Evolutionary conservation across 2,888 invertebrate species (phyloP).

Genomic region (Tipula confusa): DNA sequence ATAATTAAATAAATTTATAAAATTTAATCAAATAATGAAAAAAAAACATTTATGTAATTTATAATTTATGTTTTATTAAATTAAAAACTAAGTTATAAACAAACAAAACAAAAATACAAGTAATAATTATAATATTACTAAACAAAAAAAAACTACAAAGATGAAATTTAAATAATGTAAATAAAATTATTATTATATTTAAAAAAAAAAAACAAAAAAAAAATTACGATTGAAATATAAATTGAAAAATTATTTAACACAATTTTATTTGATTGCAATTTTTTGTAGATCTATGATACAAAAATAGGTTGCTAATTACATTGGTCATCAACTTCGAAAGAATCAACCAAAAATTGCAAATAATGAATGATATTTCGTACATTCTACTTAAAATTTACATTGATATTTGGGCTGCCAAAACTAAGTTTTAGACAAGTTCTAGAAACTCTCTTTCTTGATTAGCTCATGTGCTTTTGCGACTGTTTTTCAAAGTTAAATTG

Average conservation of each 20-base stretch:
- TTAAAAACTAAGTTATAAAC: not conserved
- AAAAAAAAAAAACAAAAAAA: not conserved
- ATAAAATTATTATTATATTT: slow-evolving; percentile 6
- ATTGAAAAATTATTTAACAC: slow-evolving; percentile 1
- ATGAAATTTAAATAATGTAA: slow-evolving; percentile 25
- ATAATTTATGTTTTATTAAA: slow-evolving; percentile 3
- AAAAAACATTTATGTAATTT: slow-evolving; percentile 21
- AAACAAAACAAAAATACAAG: not conserved
- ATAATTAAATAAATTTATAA: slow-evolving; percentile 20
- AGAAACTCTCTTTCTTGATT: too few species aligned
- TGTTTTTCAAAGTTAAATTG: too few species aligned
- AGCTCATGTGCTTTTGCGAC: too few species aligned
- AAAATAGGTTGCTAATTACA: too few species aligned
- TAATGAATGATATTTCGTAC: too few species aligned
- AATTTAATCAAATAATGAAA: slow-evolving; percentile 14
- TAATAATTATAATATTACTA: slow-evolving; percentile 3
- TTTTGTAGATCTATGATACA: too few species aligned
- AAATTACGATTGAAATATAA: slow-evolving; percentile 25
- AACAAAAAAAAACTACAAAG: slow-evolving; percentile 12
- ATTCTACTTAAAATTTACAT: too few species aligned
- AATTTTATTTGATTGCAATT: not conserved
- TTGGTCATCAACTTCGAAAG: too few species aligned
- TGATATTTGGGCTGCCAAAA: too few species aligned
- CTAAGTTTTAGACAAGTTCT: too few species aligned
- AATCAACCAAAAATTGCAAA: too few species aligned